Evolutionary conservation across 2,888 invertebrate species (phyloP).

Genomic region (Gasteruption jaculator): DNA sequence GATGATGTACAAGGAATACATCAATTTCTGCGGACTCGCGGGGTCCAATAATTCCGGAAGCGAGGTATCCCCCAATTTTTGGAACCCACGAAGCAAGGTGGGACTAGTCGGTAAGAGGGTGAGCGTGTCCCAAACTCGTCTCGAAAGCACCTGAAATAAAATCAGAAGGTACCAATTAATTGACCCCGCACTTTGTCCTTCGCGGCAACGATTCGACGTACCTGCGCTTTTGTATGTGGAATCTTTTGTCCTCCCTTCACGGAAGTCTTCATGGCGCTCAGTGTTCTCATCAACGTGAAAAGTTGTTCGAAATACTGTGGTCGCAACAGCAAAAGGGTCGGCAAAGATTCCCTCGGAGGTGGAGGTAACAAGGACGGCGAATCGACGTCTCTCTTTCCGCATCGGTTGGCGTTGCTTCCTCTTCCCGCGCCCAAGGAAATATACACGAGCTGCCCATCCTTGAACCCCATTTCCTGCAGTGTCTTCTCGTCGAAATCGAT

Average conservation of each 20-base stretch:
- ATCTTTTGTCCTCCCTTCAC: conserved; percentile 67
- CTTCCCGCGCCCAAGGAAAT: conserved; percentile 80
- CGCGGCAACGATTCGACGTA: no score
- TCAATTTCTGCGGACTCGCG: conserved; percentile 85
- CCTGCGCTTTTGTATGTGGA: conserved; percentile 83
- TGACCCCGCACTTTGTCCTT: no score
- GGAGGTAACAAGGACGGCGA: conserved; percentile 84
- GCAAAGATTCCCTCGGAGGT: conserved; percentile 79
- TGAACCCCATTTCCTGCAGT: conserved; percentile 86
- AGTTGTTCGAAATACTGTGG: conserved; percentile 88
- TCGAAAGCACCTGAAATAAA: conserved; percentile 62
- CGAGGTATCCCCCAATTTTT: conserved; percentile 65
- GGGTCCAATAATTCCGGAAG: conserved; percentile 79
- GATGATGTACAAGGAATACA: conserved; percentile 92
- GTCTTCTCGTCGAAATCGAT: conserved; percentile 91
- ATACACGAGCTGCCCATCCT: conserved; percentile 90
- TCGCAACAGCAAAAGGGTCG: conserved; percentile 77
- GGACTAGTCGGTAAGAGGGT: conserved; percentile 90
- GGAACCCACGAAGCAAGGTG: conserved; percentile 77
- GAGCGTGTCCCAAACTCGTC: conserved; percentile 92
- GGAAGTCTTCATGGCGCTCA: conserved; percentile 80
- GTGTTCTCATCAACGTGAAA: conserved; percentile 83
- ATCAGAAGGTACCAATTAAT: no score
- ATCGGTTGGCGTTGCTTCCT: conserved; percentile 50
- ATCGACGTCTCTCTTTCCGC: conserved; percentile 64